Evolutionary conservation across 2,113 vertebrate species (phyloP), one percentile per base, ranked within the genome.

Genomic region (Labeo rohita): DNA sequence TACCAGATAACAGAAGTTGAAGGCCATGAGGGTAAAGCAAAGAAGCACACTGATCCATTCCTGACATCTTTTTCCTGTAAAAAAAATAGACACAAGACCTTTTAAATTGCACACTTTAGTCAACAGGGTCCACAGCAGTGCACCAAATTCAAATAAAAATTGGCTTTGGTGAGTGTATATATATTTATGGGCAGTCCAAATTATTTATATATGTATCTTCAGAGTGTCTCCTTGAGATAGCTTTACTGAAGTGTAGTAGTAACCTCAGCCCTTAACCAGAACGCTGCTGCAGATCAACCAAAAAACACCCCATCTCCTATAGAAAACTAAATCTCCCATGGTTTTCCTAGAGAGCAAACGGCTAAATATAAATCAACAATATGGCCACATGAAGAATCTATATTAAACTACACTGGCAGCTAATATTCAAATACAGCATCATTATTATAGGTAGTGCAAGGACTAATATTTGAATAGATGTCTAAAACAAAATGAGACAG

Each of bases 1-100:
- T 89, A 99, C 94, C 36, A 99, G 97, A 90, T 96, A 95, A 94
- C 95, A 93, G 89, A 97, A 92, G 89, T 99, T 99, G 94, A 97
- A 96, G 92, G 95, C 94, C 86, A 99, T 97, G 88, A 99, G 96
- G 91, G 95, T 93, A 93, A 99, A 97, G 95, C 98, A 99, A 50
- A 99, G 91, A 91, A 97, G 21, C 80, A 99, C 98, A 59, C 95
- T 96, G 56, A 97, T 94, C 97, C 96, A 99, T 92, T 99, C 98
- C 90, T 99, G 98, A 88, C 97, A 93, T 83, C 98, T 93, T 92
- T 99, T 99, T 88, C 97, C 98, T 99, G 50, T 70, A 16, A 82
- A 50, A 86, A 61, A 82, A 13, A 18, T 4, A 34, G 11, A 77
- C 12, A 18, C 8, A n/a, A 75, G 45, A 50, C 11, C 11, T 50